These are phyloP conservation scores for Microchirus variegatus DNA, from an alignment of 2,797 vertebrate genomes.

Conservation along the genomic window DNA sequence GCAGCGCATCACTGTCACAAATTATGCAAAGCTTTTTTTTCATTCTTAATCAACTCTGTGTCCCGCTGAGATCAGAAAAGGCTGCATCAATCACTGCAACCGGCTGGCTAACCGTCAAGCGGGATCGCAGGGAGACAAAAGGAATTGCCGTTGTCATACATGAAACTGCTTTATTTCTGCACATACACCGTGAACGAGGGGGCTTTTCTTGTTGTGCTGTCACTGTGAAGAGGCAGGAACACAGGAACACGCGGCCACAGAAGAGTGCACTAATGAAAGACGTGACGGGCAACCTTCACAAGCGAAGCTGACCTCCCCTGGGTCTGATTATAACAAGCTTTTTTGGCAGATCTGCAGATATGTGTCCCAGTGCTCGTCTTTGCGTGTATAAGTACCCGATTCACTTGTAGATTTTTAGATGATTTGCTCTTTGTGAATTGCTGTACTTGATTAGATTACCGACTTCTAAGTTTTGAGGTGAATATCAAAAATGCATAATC, in stretches of 20 bases:
- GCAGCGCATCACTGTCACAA: slow-evolving; percentile 9
- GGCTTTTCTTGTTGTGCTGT: slow-evolving; percentile 3
- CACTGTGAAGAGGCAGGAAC: slow-evolving; percentile 12
- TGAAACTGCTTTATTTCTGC: slow-evolving; percentile 7
- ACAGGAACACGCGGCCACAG: slow-evolving; percentile 45
- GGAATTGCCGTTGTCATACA: slow-evolving; percentile 6
- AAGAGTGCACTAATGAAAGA: slow-evolving; percentile 53
- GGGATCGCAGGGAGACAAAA: slow-evolving; percentile 9
- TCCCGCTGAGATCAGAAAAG: slow-evolving; percentile 29
- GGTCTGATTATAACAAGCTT: slow-evolving; percentile 60
- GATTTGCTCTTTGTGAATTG: background rate
- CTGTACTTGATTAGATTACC: background rate
- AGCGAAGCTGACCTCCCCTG: slow-evolving; percentile 54
- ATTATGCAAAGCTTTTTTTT: slow-evolving; percentile 54
- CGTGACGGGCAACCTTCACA: slow-evolving; percentile 53
- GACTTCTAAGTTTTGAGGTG: background rate
- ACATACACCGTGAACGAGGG: background rate
- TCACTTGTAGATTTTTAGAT: slow-evolving; percentile 7
- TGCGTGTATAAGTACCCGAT: slow-evolving; percentile 13
- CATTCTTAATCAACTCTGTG: slow-evolving; percentile 39
- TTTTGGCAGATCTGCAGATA: slow-evolving; percentile 30
- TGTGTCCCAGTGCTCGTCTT: slow-evolving; percentile 10
- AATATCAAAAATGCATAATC: background rate
- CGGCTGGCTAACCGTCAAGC: slow-evolving; percentile 1
- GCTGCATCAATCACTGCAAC: slow-evolving; percentile 19